Evolutionary conservation across 2,888 invertebrate genomes (phyloP), one percentile per base, ranked within the genome.

Genomic region (Pyrgus malvae): DNA sequence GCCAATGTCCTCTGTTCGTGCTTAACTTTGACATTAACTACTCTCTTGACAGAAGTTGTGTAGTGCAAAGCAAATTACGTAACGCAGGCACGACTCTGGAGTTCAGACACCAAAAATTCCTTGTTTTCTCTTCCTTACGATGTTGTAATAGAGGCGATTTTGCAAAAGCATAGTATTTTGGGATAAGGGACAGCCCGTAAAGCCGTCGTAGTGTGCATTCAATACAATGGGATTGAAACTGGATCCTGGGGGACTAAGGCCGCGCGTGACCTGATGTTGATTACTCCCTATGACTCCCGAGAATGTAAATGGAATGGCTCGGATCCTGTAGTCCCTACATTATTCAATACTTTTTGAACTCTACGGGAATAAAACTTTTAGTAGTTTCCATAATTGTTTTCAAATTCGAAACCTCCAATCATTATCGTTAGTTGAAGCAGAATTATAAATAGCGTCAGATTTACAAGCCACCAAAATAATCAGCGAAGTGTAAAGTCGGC

Each of bases 251-350:
- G 48, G 41, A 48, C 46, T 48, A 16, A 62, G 61, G 41, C 55
- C 63, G 49, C 45, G 70, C 76, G 78, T 74, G 76, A 74, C 74
- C 69, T 59, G 60, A 61, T 67, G 66, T 69, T 72, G 75, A 75
- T 78, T 77, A 76, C 76, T 76, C 55, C 12, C 29, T 44, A 51
- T 44, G 53, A 45, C 29, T 57, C 56, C 58, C 41, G 46, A 50
- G 59, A 60, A 60, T 61, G 59, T 57, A 58, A 57, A 53, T 62
- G 54, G 27, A 40, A 46, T 21, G 25, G 16, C 14, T 31, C 16
- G 42, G 38, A 9, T 17, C 33, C 25, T 12, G 9, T 16, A 27
- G 16, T 17, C 25, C 11, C 16, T 11, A 33, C 16, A 40, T 35
- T 46, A 35, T 56, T 29, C 46, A 21, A 27, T 37, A 42, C 35